Base-by-base conservation (phyloP, 2,888 invertebrate species). In the Conistra vaccinii region DNA sequence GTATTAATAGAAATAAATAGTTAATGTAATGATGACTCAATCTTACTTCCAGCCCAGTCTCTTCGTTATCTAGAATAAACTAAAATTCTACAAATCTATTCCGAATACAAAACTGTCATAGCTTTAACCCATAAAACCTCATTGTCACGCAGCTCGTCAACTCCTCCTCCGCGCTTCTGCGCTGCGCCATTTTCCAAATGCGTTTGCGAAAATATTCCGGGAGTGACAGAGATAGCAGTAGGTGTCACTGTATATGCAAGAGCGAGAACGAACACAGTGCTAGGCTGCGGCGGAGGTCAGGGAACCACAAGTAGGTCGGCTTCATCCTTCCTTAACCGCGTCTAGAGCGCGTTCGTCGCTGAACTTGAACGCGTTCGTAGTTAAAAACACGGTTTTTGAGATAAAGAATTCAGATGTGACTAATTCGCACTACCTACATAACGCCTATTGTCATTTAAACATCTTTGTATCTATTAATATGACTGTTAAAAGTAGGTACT, bases 261-360 rank as follows among this genome's bases (percentile, higher is more conserved):
- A 84, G 87, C 26, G 91, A 95, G 86, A 90, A 91, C 89, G 94
- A 93, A 72, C 85, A 73, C 73, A 58, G 77, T 92, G 95, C 93
- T 95, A 95, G 95, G 95, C 93, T 94, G 93, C 92, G 90, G 91
- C 92, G 93, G 96, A 95, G 96, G 96, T 96, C 96, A 96, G 93
- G 94, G 96, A 96, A 96, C 96, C 94, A 92, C 95, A 96, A 96
- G 95, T 96, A 92, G 96, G 96, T 95, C 95, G 94, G 89, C 94
- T 94, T 92, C 95, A 95, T 96, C 96, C 96, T 96, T 95, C 95
- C 94, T 92, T 92, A 92, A 92, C 90, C 90, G 90, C 89, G 93
- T 92, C 93, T 93, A 92, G 90, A 91, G 90, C 90, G 89, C 82
- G 87, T 80, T 90, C 87, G 89, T 85, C 92, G 92, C 91, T 95